phyloP scores from a whole-genome alignment of 2,888 invertebrate species.

The Pimpla rufipes region DNA sequence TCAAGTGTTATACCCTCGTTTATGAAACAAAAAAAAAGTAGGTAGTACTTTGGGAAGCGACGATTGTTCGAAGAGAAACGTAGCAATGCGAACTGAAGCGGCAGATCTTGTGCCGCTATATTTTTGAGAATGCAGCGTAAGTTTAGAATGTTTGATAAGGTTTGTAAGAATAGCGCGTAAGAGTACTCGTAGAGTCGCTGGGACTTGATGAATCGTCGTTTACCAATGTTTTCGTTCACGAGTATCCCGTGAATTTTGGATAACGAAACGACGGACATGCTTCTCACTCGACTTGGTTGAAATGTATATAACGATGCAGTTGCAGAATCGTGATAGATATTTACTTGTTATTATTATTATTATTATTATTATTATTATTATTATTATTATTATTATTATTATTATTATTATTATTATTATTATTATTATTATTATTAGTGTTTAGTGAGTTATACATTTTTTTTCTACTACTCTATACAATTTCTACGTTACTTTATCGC shows the following conservation, averaged over 20 bases:
- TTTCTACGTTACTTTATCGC: conserved; percentile 52
- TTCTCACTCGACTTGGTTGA: conserved; percentile 55
- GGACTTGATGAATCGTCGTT: conserved; percentile 69
- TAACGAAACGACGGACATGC: conserved; percentile 40
- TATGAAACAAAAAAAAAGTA: conserved; percentile 33
- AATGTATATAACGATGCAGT: conserved; percentile 78
- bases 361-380: conserved; percentile 54
- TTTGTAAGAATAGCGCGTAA: conserved; percentile 83
- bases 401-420: conserved; percentile 61
- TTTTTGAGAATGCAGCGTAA: conserved; percentile 84
- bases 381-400: conserved; percentile 60
- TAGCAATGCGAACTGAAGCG: conserved; percentile 72
- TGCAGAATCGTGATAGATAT: conserved; percentile 77
- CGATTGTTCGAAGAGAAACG: conserved; percentile 62
- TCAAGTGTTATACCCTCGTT: conserved; percentile 6
- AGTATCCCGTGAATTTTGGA: conserved; percentile 24
- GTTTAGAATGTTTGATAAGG: conserved; percentile 83
- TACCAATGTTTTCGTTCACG: conserved; percentile 20
- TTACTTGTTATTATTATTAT: conserved; percentile 65
- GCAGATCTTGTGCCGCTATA: conserved; percentile 80
- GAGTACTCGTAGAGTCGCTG: conserved; percentile 77
- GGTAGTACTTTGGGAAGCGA: conserved; percentile 46
- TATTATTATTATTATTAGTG: conserved; percentile 54
- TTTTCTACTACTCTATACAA: conserved; percentile 58
- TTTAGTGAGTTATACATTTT: conserved; percentile 39